Evolutionary conservation across 1,140 invertebrate species (phyloP), one percentile per base, ranked within the genome.

Genomic region (Drosophila sproati): DNA sequence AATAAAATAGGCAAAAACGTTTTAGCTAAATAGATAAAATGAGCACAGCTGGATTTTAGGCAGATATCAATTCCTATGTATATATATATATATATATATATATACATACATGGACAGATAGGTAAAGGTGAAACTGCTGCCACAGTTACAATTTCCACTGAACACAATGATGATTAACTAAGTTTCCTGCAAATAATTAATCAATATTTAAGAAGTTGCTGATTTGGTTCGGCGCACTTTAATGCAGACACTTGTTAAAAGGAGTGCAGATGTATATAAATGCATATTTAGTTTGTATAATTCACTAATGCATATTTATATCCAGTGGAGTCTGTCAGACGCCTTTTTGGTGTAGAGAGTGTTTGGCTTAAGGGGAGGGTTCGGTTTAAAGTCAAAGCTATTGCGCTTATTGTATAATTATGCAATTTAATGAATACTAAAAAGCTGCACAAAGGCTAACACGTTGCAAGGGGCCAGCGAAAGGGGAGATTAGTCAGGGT

Each of bases 401-500:
- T 79, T 88, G 83, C 83, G 83, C 80, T 89, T 88, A 87, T 87
- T 87, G 83, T 87, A 87, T 87, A 87, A 87, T 87, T 87, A 88
- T 88, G 82, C 85, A 87, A 82, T 87, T 87, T 87, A 87, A 87
- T 87, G 82, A 87, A 87, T 87, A 87, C 80, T 87, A 87, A 87
- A 87, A 88, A 88, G 83, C 54, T 87, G 62, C 41, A 61, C 41
- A 67, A 61, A 57, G 29, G 20, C 62, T 56, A 57, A 41, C 28
- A 45, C 59, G 20, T 43, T 69, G 34, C 35, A 39, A 66, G 43
- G 43, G 35, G 41, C 31, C 5, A 51, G 6, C 28, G 31, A 10
- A 12, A 7, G 31, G 8, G 34, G 31, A 35, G 20, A 31, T 20
- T 20, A 20, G 12, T 12, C 12, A 29, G 43, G 12, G 3, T 20